Evolutionary conservation across 2,113 vertebrate genomes (phyloP).

Genomic region (Verasper variegatus): DNA sequence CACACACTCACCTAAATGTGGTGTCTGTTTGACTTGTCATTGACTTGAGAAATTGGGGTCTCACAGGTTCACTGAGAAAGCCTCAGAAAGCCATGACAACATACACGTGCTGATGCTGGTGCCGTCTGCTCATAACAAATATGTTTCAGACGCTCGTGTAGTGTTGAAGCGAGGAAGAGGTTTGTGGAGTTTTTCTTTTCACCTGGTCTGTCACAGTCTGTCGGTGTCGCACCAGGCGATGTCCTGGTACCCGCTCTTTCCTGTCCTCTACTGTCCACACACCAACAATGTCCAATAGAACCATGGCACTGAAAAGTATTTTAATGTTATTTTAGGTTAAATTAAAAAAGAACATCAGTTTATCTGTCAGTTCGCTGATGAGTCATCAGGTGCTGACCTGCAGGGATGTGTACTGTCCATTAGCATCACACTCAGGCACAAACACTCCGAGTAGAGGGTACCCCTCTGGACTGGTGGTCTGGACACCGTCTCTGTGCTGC

Average conservation of each 20-base stretch:
- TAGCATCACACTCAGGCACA: conserved; percentile 82
- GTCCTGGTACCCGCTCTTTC: conserved; percentile 84
- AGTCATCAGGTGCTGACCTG: conserved; percentile 33
- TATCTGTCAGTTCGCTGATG: not conserved
- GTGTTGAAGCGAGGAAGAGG: not conserved
- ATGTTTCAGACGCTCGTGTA: not conserved
- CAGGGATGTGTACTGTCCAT: conserved; percentile 80
- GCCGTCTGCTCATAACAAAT: not conserved
- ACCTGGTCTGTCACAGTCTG: conserved; percentile 71
- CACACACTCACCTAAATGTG: conserved; percentile 49
- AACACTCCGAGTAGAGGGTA: conserved; percentile 55
- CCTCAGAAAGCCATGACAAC: conserved; percentile 51
- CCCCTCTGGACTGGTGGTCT: conserved; percentile 52
- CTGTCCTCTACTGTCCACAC: conserved; percentile 81
- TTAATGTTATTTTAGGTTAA: not conserved
- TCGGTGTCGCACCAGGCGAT: conserved; percentile 46
- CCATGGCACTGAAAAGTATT: conserved; percentile 56
- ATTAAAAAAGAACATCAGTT: not conserved
- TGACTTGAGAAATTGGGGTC: conserved; percentile 54
- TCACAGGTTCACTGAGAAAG: conserved; percentile 44
- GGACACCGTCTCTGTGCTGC: conserved; percentile 69
- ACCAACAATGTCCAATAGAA: conserved; percentile 88
- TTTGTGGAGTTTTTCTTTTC: conserved; percentile 35
- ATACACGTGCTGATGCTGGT: conserved; percentile 48
- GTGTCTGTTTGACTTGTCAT: conserved; percentile 57